phyloP scores from a whole-genome alignment of 2,797 vertebrate species.

The Varecia variegata region DNA sequence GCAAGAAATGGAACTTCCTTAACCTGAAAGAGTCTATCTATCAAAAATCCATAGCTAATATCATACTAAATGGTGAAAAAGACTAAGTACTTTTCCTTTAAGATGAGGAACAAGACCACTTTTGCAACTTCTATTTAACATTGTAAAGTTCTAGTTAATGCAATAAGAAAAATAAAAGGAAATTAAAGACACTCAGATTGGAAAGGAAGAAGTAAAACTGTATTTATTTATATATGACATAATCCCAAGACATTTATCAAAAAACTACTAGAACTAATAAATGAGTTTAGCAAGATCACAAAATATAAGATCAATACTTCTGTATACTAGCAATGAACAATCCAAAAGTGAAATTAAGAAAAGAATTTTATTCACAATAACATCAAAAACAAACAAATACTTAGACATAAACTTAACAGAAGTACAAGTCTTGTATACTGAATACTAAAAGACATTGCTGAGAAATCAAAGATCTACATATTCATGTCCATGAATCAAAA shows the following conservation, averaged over 20 bases:
- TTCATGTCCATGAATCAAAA: not conserved
- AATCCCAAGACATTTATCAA: not conserved
- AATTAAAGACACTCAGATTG: not conserved
- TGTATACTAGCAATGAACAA: not conserved
- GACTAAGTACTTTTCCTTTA: not conserved
- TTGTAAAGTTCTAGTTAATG: not conserved
- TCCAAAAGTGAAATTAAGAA: slow-evolving; percentile 12
- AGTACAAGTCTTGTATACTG: not conserved
- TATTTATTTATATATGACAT: not conserved
- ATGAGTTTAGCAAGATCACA: not conserved
- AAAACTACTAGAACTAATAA: not conserved
- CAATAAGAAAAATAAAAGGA: not conserved
- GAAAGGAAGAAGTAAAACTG: not conserved
- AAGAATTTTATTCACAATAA: not conserved
- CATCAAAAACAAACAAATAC: not conserved
- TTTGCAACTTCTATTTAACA: not conserved
- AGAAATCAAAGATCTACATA: not conserved
- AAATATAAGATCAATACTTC: not conserved
- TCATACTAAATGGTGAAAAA: not conserved
- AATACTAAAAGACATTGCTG: not conserved
- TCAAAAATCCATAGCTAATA: not conserved
- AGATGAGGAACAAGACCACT: not conserved
- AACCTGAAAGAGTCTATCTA: not conserved
- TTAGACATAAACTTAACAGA: not conserved
- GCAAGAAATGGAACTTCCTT: not conserved